These are phyloP conservation scores for Catostylus mosaicus DNA, from an alignment of 30 jellyfish, hydroid and myxozoan species.

Conservation along the genomic window DNA sequence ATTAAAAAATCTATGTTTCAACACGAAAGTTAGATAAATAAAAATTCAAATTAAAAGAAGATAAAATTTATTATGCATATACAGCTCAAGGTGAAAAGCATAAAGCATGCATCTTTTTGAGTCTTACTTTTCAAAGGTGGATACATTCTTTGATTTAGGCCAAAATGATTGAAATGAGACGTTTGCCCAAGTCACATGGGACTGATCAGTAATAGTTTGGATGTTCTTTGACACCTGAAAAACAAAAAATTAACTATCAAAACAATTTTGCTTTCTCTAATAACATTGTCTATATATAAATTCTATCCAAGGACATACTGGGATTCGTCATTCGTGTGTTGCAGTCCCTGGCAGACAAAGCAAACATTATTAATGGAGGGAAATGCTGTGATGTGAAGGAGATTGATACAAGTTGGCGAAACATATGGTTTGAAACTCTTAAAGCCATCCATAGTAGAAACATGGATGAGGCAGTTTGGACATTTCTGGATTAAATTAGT, in stretches of 20 bases:
- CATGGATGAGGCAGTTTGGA: conserved; percentile 23
- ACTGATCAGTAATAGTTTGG: conserved; percentile 30
- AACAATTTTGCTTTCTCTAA: no score
- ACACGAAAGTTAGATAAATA: no score
- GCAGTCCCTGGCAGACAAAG: conserved; percentile 21
- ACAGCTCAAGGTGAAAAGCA: no score
- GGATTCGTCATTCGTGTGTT: conserved; percentile 19
- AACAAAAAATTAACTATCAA: no score
- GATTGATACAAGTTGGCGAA: conserved; percentile 43
- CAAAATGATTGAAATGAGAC: conserved; percentile 75
- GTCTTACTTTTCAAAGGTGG: conserved; percentile 47
- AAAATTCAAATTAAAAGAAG: no score
- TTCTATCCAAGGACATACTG: conserved; percentile 18
- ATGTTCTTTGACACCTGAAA: conserved; percentile 61
- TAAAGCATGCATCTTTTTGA: no score
- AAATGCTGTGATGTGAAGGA: conserved; percentile 9
- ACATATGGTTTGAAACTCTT: conserved; percentile 33
- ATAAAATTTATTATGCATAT: no score
- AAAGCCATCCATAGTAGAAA: conserved; percentile 45
- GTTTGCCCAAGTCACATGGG: conserved; percentile 66
- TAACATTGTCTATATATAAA: no score
- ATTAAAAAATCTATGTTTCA: no score
- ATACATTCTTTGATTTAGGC: conserved; percentile 64
- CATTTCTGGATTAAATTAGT: no score
- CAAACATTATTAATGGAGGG: neutral